Base-by-base conservation (phyloP, 2,888 invertebrate species). In the Ormyrus pomaceus region DNA sequence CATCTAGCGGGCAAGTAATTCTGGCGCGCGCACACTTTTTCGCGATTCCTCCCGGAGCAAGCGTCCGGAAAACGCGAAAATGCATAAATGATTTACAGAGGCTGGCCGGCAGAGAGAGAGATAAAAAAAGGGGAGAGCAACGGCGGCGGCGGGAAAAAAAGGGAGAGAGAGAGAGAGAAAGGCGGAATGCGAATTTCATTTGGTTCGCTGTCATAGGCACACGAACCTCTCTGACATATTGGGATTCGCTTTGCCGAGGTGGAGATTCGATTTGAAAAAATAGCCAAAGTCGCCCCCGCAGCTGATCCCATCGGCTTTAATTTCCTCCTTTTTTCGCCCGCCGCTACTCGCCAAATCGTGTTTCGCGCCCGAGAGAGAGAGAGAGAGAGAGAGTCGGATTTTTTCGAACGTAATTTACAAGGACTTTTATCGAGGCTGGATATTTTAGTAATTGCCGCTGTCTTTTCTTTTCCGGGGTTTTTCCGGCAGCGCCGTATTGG, bases 161-260 rank as follows among this genome's bases (percentile, higher is more conserved):
- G 56, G 50, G 6, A 45, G 71, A 51, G 9, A 50, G 13, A 46
- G 61, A 46, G 53, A 13, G 56, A 64, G 46, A 77, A 51, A 69
- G 58, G 65, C 34, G 77, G 80, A 83, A 84, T 82, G 82, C 68
- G 83, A 82, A 83, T 83, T 83, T 83, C 78, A 83, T 83, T 83
- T 72, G 81, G 83, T 81, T 68, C 72, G 53, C 82, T 82, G 82
- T 83, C 81, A 82, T 82, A 82, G 81, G 71, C 83, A 78, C 53
- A 46, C 11, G 69, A 0, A 10, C 6, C 34, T 51, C 69, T 70
- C 64, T 82, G 82, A 82, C 77, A 82, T 83, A 84, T 82, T 82
- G 82, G 79, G 79, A 79, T 82, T 82, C 78, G 80, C 74, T 75
- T 78, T 79, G 66, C 76, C 34, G 50, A 78, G 77, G 79, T 83